Base-by-base conservation (phyloP, 2,113 vertebrate genomes). In the Cavia porcellus region DNA sequence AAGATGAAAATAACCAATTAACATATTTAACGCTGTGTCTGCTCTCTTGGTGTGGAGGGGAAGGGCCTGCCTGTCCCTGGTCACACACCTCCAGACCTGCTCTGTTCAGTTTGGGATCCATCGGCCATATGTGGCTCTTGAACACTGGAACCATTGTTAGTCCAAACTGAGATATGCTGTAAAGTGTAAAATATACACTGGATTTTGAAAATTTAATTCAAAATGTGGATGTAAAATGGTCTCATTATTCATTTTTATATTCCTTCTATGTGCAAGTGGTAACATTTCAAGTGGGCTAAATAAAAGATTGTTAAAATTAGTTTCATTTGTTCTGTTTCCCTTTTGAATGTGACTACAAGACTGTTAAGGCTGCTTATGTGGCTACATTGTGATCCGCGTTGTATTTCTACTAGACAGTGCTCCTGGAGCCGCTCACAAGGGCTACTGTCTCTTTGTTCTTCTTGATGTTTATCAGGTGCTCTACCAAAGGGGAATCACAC, bases 241-340 rank as follows among this genome's bases (percentile, higher is more conserved):
- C 38, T 89, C 52, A 32, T 68, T 45, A 81, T 11, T 72, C 19
- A 75, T 75, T 84, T 64, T 84, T 70, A 52, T 38, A 70, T 42
- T 83, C 38, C 10, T 83, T 89, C 72, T 55, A 66, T 10, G 38
- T 45, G 77, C 47, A 92, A 45, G 42, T 20, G 3, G 13, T 42
- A 50, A 5, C 32, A 45, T 52, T 97, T 38, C 66, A n/a, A n/a
- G 66, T 47, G 52, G 77, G 57, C 74, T 91, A 75, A 96, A 45
- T 50, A 72, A 80, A 57, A 45, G 19, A 74, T 72, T n/a, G 57
- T 35, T 83, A 55, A 90, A 61, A 92, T 95, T 20, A 74, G 86
- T 75, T 82, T 74, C 25, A 62, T 11, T 70, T 17, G 20, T 75
- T 62, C 85, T 50, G 30, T 66, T 86, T 83, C 61, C 57, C 50